Evolutionary conservation across 2,888 invertebrate genomes (phyloP).

Genomic region (Mamestra brassicae): DNA sequence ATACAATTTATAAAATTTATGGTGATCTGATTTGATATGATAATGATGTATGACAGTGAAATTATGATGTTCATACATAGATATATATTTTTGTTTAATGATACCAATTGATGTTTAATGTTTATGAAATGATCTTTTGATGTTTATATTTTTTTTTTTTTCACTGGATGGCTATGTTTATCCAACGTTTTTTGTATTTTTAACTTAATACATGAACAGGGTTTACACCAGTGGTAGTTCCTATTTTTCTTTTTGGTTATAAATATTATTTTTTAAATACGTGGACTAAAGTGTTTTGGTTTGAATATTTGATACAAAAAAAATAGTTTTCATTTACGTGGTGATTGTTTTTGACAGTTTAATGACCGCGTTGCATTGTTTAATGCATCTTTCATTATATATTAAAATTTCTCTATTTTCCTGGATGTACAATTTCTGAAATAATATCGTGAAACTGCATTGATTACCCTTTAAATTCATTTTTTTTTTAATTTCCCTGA

Average conservation of each 20-base stretch:
- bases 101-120: neutral
- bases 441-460: neutral
- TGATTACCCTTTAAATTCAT: too few relatives aligned
- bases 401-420: neutral
- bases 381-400: neutral
- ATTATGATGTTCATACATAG: neutral
- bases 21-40: constrained; percentile 3
- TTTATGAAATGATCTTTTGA: constrained; percentile 10
- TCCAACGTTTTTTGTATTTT: neutral
- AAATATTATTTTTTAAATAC: neutral
- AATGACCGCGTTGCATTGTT: neutral
- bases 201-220: constrained; percentile 40
- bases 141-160: neutral
- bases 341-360: neutral
- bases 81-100: neutral
- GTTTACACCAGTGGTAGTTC: constrained; percentile 33
- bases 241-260: neutral
- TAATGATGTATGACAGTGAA: constrained; percentile 2
- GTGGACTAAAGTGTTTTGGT: neutral
- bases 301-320: neutral
- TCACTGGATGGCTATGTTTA: neutral
- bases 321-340: neutral
- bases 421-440: neutral
- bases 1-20: constrained; percentile 23
- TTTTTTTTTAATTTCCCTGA: too few relatives aligned